Conservation (phyloP, 1,140 invertebrate genomes). For the Drosophila ambigua region DNA sequence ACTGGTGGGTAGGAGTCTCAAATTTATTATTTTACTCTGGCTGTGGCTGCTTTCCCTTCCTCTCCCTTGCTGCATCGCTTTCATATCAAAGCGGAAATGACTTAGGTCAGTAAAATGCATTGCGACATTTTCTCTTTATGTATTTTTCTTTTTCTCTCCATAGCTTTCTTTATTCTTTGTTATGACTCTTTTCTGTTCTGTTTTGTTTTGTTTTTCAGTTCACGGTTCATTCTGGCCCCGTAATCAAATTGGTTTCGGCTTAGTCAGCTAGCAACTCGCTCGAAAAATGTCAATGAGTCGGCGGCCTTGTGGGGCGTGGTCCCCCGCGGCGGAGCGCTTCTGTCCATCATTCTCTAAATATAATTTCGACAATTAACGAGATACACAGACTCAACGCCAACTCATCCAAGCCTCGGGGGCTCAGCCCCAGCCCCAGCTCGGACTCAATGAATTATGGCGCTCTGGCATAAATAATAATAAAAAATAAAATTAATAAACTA, state of each 20-base stretch:
- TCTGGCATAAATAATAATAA: conserved; percentile 61
- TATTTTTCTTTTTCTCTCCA: conserved; percentile 1
- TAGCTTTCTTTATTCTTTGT: not conserved
- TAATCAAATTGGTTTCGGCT: conserved; percentile 31
- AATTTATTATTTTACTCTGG: no score
- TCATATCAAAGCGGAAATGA: conserved; percentile 40
- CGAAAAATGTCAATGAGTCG: conserved; percentile 52
- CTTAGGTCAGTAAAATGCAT: conserved; percentile 36
- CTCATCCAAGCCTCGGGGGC: conserved; percentile 20
- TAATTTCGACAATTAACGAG: conserved; percentile 61
- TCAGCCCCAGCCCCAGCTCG: conserved; percentile 20
- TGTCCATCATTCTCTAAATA: conserved; percentile 46
- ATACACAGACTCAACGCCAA: conserved; percentile 45
- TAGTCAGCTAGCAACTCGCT: conserved; percentile 47
- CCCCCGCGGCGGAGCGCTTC: conserved; percentile 15
- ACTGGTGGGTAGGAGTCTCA: no score
- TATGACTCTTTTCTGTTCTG: not conserved
- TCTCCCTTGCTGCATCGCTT: conserved; percentile 14
- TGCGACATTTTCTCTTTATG: conserved; percentile 12
- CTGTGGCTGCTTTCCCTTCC: not conserved
- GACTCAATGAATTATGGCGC: conserved; percentile 62
- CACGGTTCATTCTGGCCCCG: not conserved
- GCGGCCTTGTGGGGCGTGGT: conserved; percentile 29
- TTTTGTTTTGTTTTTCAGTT: no score
- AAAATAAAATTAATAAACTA: conserved; percentile 38